These are phyloP conservation scores for Papilio aristodemus DNA, from an alignment of 1,140 invertebrate genomes.

Conservation along the genomic window DNA sequence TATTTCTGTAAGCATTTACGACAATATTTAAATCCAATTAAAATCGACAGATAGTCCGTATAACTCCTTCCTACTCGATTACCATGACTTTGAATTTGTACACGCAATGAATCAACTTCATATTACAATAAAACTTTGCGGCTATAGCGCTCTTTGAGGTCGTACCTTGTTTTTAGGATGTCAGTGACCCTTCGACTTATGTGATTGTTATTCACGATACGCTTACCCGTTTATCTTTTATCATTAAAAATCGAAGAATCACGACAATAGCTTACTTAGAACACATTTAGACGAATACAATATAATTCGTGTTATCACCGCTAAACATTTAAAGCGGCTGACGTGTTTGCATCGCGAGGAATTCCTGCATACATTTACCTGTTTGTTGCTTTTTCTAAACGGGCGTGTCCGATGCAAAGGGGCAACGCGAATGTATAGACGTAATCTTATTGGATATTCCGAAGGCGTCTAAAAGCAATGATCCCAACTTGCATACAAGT, in stretches of 20 bases:
- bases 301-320: background rate
- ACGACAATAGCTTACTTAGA: background rate
- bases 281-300: background rate
- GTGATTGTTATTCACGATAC: conserved; percentile 12
- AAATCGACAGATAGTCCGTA: no score
- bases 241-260: conserved; percentile 10
- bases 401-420: conserved; percentile 27
- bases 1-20: no score
- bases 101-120: background rate
- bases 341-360: conserved; percentile 14
- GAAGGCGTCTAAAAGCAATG: conserved; percentile 50
- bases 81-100: background rate
- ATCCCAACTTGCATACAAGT: conserved; percentile 56
- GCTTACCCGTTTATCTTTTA: conserved; percentile 3
- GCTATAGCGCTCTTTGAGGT: conserved; percentile 19
- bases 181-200: background rate
- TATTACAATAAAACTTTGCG: conserved; percentile 8
- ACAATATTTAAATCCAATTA: no score
- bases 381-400: conserved; percentile 26
- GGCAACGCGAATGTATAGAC: conserved; percentile 28
- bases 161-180: conserved; percentile 10
- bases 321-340: background rate
- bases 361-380: conserved; percentile 31
- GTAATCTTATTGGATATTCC: conserved; percentile 55
- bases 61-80: no score